Conservation (phyloP, 2,113 vertebrate genomes). For the Pangasianodon gigas region DNA sequence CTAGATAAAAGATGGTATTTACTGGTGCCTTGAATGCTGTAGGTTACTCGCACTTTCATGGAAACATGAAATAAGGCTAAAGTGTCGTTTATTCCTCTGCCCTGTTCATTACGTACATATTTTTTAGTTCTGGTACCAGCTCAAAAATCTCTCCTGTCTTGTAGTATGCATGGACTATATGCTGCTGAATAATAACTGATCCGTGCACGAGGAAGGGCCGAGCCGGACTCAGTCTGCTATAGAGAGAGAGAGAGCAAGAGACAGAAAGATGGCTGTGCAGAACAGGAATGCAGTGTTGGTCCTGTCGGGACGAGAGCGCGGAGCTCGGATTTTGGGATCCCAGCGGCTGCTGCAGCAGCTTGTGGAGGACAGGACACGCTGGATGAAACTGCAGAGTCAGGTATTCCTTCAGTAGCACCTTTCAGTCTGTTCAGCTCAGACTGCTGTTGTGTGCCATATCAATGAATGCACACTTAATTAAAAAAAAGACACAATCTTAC, state of each 20-base stretch:
- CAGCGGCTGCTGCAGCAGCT: constrained; percentile 93
- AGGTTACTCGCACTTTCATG: neutral
- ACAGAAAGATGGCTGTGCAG: constrained; percentile 84
- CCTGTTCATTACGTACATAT: neutral
- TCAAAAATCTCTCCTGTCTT: constrained; percentile 18
- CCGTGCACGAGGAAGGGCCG: constrained; percentile 58
- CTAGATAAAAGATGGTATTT: neutral
- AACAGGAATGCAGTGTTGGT: constrained; percentile 96
- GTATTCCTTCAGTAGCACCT: constrained; percentile 62
- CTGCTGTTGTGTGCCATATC: neutral
- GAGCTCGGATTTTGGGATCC: constrained; percentile 84
- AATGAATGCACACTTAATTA: too few species aligned
- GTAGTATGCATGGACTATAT: constrained; percentile 69
- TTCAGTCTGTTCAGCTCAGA: neutral
- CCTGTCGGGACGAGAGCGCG: constrained; percentile 89
- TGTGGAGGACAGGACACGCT: constrained; percentile 96
- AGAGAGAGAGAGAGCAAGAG: too few species aligned
- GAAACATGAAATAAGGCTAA: neutral
- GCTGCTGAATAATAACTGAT: constrained; percentile 71
- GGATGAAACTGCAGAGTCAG: constrained; percentile 99
- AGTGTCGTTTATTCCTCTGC: neutral
- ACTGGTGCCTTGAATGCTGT: neutral
- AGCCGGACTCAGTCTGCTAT: neutral
- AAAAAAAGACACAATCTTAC: neutral
- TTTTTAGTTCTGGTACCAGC: neutral